Evolutionary conservation across 2,797 vertebrate genomes (phyloP).

Genomic region (Carapus acus): DNA sequence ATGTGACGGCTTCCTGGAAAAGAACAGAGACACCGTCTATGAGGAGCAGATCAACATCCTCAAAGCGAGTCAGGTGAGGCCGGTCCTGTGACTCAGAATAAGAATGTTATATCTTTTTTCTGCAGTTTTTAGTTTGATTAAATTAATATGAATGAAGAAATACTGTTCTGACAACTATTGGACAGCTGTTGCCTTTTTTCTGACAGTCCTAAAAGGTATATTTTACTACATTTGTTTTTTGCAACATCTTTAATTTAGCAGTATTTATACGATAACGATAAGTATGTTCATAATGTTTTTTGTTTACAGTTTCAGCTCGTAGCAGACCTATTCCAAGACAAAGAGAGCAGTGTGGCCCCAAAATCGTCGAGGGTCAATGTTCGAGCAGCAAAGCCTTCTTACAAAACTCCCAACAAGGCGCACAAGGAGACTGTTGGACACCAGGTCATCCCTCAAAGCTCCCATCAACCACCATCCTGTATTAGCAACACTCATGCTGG

Average conservation of each 20-base stretch:
- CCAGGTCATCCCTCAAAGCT: conserved; percentile 77
- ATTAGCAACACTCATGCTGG: background rate
- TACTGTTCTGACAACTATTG: no score
- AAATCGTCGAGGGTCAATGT: conserved; percentile 74
- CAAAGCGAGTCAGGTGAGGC: conserved; percentile 88
- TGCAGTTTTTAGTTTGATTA: no score
- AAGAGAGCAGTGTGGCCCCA: conserved; percentile 53
- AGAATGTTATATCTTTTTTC: no score
- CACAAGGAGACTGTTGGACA: conserved; percentile 90
- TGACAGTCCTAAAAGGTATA: no score
- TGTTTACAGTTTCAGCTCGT: conserved; percentile 82
- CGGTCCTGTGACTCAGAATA: background rate
- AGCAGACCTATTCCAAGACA: conserved; percentile 85
- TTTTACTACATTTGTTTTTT: no score
- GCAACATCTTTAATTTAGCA: no score
- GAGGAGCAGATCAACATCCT: conserved; percentile 97
- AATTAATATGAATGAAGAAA: no score
- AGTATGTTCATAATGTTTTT: background rate
- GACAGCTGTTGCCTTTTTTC: no score
- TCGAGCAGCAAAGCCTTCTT: conserved; percentile 69
- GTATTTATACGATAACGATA: background rate
- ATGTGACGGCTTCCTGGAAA: conserved; percentile 91
- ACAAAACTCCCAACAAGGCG: conserved; percentile 83
- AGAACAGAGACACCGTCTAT: conserved; percentile 93
- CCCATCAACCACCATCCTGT: no score